Evolutionary conservation across 2,888 invertebrate genomes (phyloP).

Genomic region (Ethmia dodecea): DNA sequence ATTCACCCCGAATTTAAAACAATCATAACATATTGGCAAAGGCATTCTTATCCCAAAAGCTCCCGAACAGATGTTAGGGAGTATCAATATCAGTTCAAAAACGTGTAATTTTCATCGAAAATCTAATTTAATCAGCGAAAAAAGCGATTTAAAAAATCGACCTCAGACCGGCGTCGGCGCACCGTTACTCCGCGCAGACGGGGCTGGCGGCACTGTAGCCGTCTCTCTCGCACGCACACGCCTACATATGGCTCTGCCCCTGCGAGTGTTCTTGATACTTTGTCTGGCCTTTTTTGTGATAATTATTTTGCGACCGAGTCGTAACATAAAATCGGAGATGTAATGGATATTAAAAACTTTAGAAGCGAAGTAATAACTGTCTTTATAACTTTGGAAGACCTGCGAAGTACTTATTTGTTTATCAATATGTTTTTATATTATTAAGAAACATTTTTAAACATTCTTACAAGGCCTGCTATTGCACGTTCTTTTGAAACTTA

Average conservation of each 20-base stretch:
- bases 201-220: slow-evolving; percentile 21
- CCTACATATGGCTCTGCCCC: slow-evolving; percentile 61
- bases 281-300: slow-evolving; percentile 21
- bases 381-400: too few species aligned
- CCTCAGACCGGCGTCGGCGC: slow-evolving; percentile 35
- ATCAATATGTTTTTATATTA: too few species aligned
- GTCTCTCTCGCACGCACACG: slow-evolving; percentile 50
- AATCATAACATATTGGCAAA: too few species aligned
- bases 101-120: slow-evolving; percentile 43
- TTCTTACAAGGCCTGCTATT: too few species aligned
- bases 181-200: slow-evolving; percentile 46
- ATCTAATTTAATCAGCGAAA: slow-evolving; percentile 45
- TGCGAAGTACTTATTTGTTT: too few species aligned
- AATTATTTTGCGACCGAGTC: neutral
- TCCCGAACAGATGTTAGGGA: neutral
- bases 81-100: slow-evolving; percentile 25
- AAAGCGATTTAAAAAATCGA: slow-evolving; percentile 44
- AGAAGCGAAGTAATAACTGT: too few species aligned
- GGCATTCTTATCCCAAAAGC: neutral
- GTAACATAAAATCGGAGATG: too few species aligned
- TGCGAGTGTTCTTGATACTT: slow-evolving; percentile 58
- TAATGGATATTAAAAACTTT: too few species aligned
- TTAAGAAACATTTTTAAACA: too few species aligned
- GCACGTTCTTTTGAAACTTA: too few species aligned
- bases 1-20: neutral